Base-by-base conservation (phyloP, 2,797 vertebrate species). In the Pyrocephalus nanus region DNA sequence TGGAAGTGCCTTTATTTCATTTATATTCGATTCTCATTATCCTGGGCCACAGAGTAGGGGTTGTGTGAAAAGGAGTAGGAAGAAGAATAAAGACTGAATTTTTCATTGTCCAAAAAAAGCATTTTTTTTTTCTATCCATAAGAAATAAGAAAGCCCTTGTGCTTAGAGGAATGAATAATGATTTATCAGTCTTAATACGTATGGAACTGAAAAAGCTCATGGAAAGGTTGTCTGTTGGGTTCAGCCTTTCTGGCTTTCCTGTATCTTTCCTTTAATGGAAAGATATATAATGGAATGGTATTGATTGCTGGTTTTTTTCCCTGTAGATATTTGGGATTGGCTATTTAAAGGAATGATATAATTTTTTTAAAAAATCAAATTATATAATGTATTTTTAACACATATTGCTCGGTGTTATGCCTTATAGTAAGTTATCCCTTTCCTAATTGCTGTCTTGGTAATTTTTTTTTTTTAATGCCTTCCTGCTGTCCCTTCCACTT, bases 221-320 rank as follows among this genome's bases (percentile, higher is more conserved):
- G 42, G 53, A 30, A 58, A 15, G 48, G 38, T 69, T 69, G 21
- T 84, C 26, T 27, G 1, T 16, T 78, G 45, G 34, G 3, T 47
- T 86, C 43, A 42, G 17, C 51, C 51, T 19, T 53, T 53, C 30
- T 53, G 51, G 29, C 29, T 53, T 53, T 53, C 51, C 51, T 53
- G 29, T 30, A 30, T 53, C 51, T 17, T 53, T 30, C 51, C 51
- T 43, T 40, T 60, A n/a, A 10, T 75, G 12, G 62, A 36, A 43
- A 43, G 58, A 9, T 64, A 15, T 26, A 1, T 18, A n/a, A 62
- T 40, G 42, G 50, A 71, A 89, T 23, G 29, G 9, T 45, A 65
- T 42, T 0, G 5, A 78, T 55, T 16, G 2, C 30, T 75, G 16
- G 0, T 1, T n/a, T 34, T 3, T 45, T 29, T 45, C 26, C 32